These are phyloP conservation scores for Xestia ashworthii DNA, from an alignment of 2,888 invertebrate genomes.

Conservation along the genomic window DNA sequence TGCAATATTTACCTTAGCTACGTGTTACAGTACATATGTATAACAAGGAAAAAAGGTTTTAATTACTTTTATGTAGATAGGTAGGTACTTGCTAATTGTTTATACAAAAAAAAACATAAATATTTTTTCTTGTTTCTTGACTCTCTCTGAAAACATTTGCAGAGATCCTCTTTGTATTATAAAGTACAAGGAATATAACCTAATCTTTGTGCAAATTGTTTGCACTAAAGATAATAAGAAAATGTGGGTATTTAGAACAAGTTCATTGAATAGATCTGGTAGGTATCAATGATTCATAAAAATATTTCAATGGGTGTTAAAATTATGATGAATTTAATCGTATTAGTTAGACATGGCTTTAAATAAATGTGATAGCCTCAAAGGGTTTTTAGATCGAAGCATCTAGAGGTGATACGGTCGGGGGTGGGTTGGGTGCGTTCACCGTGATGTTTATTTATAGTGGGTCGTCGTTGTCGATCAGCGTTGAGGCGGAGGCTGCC, in stretches of 20 bases:
- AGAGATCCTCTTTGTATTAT: slow-evolving; percentile 35
- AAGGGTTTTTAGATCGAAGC: slow-evolving; percentile 14
- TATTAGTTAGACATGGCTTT: neutral
- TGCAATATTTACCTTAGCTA: slow-evolving; percentile 42
- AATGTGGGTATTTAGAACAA: slow-evolving; percentile 41
- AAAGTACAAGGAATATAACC: slow-evolving; percentile 7
- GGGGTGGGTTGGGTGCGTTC: slow-evolving; percentile 55
- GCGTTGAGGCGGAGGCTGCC: slow-evolving; percentile 73
- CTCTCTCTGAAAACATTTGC: slow-evolving; percentile 51
- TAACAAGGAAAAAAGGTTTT: slow-evolving; percentile 19
- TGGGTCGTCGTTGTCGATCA: slow-evolving; percentile 71
- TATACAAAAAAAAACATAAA: slow-evolving; percentile 19
- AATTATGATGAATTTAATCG: neutral
- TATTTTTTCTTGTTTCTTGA: slow-evolving; percentile 36
- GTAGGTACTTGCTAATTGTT: slow-evolving; percentile 11
- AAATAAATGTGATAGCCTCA: slow-evolving; percentile 23
- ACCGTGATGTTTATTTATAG: slow-evolving; percentile 80
- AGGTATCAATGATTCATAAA: slow-evolving; percentile 12
- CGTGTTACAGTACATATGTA: slow-evolving; percentile 13
- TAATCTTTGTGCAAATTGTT: slow-evolving; percentile 40
- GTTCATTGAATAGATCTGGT: slow-evolving; percentile 43
- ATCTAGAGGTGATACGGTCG: slow-evolving; percentile 22
- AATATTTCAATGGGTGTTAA: neutral
- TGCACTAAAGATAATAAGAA: slow-evolving; percentile 33
- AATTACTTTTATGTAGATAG: slow-evolving; percentile 4